These are phyloP conservation scores for Dendroctonus ponderosae DNA, from an alignment of 1,140 invertebrate genomes.

Conservation along the genomic window DNA sequence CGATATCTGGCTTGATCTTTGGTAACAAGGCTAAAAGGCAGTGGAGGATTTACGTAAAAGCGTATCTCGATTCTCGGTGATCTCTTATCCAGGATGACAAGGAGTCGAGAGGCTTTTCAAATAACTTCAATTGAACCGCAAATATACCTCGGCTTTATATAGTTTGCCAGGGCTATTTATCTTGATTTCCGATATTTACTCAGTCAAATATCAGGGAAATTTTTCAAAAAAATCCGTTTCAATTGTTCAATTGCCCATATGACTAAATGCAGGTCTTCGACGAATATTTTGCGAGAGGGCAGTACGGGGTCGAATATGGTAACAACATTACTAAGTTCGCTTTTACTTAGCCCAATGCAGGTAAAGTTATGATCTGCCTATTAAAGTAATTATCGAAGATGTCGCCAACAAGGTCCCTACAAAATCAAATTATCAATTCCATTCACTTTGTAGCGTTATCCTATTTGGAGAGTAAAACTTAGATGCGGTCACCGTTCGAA, in stretches of 20 bases:
- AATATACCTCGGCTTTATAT: constrained; percentile 23
- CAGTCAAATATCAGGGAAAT: too few species aligned
- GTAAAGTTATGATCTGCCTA: constrained; percentile 23
- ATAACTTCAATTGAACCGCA: constrained; percentile 33
- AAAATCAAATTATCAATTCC: constrained; percentile 23
- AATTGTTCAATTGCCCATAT: too few species aligned
- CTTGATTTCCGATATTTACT: neutral
- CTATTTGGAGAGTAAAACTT: constrained; percentile 29
- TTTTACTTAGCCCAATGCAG: constrained; percentile 17
- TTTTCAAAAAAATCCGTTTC: too few species aligned
- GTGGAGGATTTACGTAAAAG: constrained; percentile 33
- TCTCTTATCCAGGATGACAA: constrained; percentile 35
- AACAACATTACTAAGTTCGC: constrained; percentile 9
- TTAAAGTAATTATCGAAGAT: constrained; percentile 25
- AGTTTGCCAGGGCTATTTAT: constrained; percentile 26
- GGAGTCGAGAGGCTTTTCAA: constrained; percentile 31
- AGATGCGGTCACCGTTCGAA: constrained; percentile 33
- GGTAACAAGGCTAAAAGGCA: constrained; percentile 31
- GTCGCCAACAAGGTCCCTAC: constrained; percentile 15
- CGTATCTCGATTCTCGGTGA: constrained; percentile 33
- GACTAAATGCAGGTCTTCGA: neutral
- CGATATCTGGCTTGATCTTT: constrained; percentile 24
- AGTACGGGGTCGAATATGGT: neutral
- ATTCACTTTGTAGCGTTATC: constrained; percentile 25
- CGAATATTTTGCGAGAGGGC: neutral